Evolutionary conservation across 2,888 invertebrate species (phyloP), one percentile per base, ranked within the genome.

Genomic region (Marronus borbonicus): DNA sequence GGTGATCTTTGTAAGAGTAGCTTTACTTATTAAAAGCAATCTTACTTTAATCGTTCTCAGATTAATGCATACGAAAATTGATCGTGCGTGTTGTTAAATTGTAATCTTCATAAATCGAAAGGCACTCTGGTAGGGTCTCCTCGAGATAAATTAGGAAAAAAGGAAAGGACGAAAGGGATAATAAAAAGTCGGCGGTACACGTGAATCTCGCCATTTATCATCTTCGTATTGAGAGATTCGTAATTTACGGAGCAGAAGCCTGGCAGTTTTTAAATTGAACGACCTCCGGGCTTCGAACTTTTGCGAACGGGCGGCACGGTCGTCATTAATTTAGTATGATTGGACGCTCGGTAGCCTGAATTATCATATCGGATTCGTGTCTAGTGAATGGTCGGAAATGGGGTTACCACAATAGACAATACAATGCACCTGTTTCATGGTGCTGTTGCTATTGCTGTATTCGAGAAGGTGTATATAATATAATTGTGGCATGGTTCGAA

Each of bases 211-310:
- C 60, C 44, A 74, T 74, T 74, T 60, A 74, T 74, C 72, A 74
- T 60, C 44, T 24, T 44, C 60, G 28, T 55, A 60, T 74, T 74
- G 44, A 74, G 44, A 74, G 28, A 24, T 60, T 60, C 60, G 60
- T 60, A 74, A 74, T 60, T 60, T 74, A 44, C 62, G 72, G 39
- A 31, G 28, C 24, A 58, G 20, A 49, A 44, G 20, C 36, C 72
- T 74, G 72, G 58, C 72, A 60, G 72, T 74, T 74, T 60, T 74
- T 74, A 74, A 74, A 74, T 74, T 74, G 72, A 60, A 74, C 60
- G 58, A 62, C 72, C 72, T 44, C 44, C 58, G 20, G 60, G 72
- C 60, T 24, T 60, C 62, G 28, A 28, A 50, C 50, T 68, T 39
- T 39, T 50, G 68, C 50, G 36, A 65, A 17, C 31, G 12, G 2